Conservation (phyloP, 2,888 invertebrate species). For the Eupithecia vulgata region DNA sequence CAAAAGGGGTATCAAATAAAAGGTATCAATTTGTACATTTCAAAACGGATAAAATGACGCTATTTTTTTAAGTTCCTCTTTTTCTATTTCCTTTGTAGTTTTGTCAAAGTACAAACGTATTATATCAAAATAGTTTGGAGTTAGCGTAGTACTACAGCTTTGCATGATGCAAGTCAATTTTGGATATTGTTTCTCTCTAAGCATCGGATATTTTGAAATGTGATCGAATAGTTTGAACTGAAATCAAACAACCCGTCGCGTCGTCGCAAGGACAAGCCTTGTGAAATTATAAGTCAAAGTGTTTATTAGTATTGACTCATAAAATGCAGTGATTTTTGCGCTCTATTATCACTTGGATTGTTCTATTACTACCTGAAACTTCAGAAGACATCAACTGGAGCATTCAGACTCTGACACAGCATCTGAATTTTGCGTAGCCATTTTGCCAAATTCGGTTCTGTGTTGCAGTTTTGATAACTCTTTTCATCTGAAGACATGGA, state of each 20-base stretch:
- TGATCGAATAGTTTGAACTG: too few relatives aligned
- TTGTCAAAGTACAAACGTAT: too few relatives aligned
- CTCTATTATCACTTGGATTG: background rate
- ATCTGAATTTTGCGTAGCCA: constrained; percentile 35
- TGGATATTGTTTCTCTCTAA: background rate
- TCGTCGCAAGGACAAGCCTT: background rate
- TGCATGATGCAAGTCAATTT: background rate
- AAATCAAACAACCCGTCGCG: background rate
- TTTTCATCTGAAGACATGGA: constrained; percentile 15
- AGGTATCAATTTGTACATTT: too few relatives aligned
- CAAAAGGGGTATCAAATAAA: too few relatives aligned
- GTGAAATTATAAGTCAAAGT: background rate
- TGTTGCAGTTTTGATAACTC: constrained; percentile 34
- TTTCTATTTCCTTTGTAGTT: too few relatives aligned
- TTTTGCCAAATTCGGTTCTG: constrained; percentile 44
- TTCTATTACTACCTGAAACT: background rate
- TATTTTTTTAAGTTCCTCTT: too few relatives aligned
- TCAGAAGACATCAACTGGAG: constrained; percentile 1
- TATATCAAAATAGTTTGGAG: background rate
- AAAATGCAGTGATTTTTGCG: background rate
- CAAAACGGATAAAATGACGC: too few relatives aligned
- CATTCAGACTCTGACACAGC: constrained; percentile 27
- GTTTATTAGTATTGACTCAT: background rate
- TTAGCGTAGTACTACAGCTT: background rate
- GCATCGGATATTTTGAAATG: background rate